phyloP scores from a whole-genome alignment of 2,797 vertebrate species.

The Smutsia gigantea region DNA sequence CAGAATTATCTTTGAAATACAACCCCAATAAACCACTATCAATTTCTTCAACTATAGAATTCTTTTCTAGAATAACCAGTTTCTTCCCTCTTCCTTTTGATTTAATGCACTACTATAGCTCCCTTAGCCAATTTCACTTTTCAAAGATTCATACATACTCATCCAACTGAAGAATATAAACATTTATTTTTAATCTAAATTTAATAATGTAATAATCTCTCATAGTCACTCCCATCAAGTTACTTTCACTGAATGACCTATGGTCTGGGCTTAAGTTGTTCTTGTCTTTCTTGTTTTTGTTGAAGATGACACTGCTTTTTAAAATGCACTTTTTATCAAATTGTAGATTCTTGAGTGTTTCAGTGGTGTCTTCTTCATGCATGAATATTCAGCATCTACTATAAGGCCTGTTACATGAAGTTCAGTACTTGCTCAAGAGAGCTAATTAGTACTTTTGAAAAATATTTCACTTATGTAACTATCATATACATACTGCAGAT shows the following conservation, averaged over 20 bases:
- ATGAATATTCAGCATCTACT: background rate
- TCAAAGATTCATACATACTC: background rate
- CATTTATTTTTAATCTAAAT: background rate
- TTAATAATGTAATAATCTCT: background rate
- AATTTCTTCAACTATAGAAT: background rate
- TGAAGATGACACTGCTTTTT: background rate
- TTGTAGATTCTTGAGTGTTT: background rate
- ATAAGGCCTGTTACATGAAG: background rate
- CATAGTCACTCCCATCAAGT: background rate
- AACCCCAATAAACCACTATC: background rate
- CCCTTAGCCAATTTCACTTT: background rate
- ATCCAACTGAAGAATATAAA: background rate
- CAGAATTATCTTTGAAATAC: background rate
- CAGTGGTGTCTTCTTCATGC: background rate
- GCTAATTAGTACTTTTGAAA: background rate
- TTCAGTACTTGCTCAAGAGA: background rate
- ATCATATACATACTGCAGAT: background rate
- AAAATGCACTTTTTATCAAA: background rate
- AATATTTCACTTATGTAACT: background rate
- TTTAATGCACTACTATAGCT: background rate
- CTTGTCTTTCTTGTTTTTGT: background rate
- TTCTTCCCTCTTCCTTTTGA: background rate
- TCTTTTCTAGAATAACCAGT: background rate
- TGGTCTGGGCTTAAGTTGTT: background rate
- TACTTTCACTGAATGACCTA: background rate